Evolutionary conservation across 2,888 invertebrate genomes (phyloP).

Genomic region (Caenorhabditis sulstoni): DNA sequence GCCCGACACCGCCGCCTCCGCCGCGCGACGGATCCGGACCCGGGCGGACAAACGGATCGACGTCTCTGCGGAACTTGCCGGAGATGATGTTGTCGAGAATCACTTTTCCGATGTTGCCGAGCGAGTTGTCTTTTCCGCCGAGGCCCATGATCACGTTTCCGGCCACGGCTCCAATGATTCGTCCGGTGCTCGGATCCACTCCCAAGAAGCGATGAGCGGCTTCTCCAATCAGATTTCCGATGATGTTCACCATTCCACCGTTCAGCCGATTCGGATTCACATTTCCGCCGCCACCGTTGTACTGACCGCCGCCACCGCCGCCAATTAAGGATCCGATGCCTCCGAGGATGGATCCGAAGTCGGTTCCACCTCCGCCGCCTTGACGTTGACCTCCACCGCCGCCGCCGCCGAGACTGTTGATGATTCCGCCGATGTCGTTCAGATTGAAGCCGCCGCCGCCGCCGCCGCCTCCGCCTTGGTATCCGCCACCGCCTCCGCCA

Average conservation of each 20-base stretch:
- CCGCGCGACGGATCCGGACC: conserved; percentile 57
- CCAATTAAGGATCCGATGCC: conserved; percentile 78
- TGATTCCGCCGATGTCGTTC: conserved; percentile 66
- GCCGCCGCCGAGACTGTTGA: conserved; percentile 58
- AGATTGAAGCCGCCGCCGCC: conserved; percentile 66
- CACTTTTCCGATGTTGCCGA: conserved; percentile 80
- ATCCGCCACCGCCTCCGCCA: conserved; percentile 61
- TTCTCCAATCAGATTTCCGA: conserved; percentile 79
- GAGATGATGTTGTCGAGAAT: conserved; percentile 80
- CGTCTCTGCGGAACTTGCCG: conserved; percentile 79
- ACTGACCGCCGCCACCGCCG: conserved; percentile 73
- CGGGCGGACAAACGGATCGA: conserved; percentile 75
- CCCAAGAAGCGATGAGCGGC: conserved; percentile 80
- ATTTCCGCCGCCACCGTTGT: conserved; percentile 75
- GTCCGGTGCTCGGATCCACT: conserved; percentile 79
- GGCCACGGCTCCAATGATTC: conserved; percentile 78
- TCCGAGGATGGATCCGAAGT: conserved; percentile 70
- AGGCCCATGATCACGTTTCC: conserved; percentile 80
- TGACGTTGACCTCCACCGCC: conserved; percentile 57
- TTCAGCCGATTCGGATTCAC: conserved; percentile 73
- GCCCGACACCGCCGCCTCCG: conserved; percentile 64
- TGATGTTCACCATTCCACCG: conserved; percentile 78
- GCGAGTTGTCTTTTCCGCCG: conserved; percentile 80
- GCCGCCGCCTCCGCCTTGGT: conserved; percentile 59
- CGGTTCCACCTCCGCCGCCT: conserved; percentile 62